A percentile compares a stretch with the other conserved stretches of the same genome.
Evolutionary conservation across 2,797 vertebrate genomes (phyloP).

Genomic region (Peromyscus aztecus): DNA sequence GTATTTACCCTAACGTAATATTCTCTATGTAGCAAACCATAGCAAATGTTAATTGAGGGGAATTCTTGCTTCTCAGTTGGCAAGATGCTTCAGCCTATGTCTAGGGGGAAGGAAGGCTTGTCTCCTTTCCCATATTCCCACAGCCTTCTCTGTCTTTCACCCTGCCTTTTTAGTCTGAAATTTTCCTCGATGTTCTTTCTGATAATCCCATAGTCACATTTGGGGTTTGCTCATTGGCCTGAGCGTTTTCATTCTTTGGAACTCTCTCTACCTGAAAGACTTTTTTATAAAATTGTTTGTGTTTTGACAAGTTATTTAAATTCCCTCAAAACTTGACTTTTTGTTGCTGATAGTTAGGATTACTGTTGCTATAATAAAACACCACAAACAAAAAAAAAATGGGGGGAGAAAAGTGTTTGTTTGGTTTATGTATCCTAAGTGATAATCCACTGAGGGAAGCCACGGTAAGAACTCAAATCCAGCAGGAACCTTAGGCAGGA

Average conservation of each 20-base stretch:
- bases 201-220: background rate
- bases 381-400: no score
- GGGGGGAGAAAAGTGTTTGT: background rate
- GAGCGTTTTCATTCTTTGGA: background rate
- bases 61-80: background rate
- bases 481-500: background rate
- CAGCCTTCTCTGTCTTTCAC: background rate
- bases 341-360: background rate
- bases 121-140: no score
- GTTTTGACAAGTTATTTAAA: background rate
- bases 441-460: background rate
- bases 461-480: background rate
- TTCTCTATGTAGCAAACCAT: background rate
- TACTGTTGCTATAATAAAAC: background rate
- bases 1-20: background rate
- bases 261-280: background rate
- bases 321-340: background rate
- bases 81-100: background rate
- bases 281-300: no score
- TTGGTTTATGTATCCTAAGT: background rate
- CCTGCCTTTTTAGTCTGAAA: background rate
- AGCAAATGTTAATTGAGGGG: background rate
- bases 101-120: background rate
- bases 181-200: background rate
- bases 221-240: background rate